Conservation (phyloP, 2,113 vertebrate genomes). For the Proteles cristata region DNA sequence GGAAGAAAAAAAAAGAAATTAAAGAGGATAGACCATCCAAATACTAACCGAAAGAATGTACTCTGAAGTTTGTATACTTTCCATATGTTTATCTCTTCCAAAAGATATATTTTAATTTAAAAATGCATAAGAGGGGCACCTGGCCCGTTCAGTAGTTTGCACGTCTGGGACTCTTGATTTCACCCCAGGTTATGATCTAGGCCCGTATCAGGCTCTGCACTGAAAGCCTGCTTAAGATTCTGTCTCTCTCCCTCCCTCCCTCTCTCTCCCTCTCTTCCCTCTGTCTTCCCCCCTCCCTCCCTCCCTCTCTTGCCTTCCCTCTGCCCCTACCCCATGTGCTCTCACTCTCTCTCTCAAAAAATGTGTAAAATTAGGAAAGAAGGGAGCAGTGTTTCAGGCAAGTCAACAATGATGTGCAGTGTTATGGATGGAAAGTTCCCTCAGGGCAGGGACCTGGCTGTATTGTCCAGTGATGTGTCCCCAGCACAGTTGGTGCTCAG, state of each 20-base stretch:
- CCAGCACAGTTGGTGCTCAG: not conserved
- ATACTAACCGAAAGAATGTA: not conserved
- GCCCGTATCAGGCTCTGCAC: too few relatives aligned
- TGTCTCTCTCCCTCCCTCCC: too few relatives aligned
- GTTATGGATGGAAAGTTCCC: not conserved
- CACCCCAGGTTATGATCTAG: too few relatives aligned
- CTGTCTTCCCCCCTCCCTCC: too few relatives aligned
- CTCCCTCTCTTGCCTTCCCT: too few relatives aligned
- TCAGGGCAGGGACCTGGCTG: not conserved
- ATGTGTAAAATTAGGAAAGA: not conserved
- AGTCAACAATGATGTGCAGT: not conserved
- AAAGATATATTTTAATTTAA: constrained; percentile 1
- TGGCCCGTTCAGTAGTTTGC: too few relatives aligned
- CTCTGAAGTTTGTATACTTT: not conserved
- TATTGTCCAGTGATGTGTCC: not conserved
- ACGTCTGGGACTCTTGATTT: too few relatives aligned
- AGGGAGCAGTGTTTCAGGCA: not conserved
- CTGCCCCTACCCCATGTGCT: too few relatives aligned
- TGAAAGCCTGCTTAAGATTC: too few relatives aligned
- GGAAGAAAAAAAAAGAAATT: not conserved
- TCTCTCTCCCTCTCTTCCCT: too few relatives aligned
- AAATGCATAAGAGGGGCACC: not conserved
- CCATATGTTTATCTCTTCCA: not conserved
- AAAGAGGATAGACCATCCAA: not conserved
- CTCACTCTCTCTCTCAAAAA: not conserved